Evolutionary conservation across 2,797 vertebrate genomes (phyloP).

Genomic region (Characodon lateralis): DNA sequence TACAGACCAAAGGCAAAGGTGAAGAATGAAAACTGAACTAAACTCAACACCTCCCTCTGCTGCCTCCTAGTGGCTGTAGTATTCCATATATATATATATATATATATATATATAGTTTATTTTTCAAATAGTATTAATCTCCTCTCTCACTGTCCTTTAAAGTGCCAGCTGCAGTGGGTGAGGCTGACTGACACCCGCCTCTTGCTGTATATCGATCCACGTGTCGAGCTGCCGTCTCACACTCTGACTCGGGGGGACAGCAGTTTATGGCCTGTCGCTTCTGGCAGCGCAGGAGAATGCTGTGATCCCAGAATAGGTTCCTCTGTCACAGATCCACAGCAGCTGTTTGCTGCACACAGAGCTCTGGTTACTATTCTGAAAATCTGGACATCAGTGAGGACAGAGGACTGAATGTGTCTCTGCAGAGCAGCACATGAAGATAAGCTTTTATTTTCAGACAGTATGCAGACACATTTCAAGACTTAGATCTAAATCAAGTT

Average conservation of each 20-base stretch:
- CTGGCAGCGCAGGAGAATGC: slow-evolving; percentile 66
- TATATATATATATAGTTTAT: background rate
- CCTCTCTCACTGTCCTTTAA: background rate
- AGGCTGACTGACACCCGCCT: slow-evolving; percentile 7
- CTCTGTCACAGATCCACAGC: slow-evolving; percentile 61
- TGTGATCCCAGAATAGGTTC: slow-evolving; percentile 79
- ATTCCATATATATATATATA: background rate
- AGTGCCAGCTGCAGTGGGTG: slow-evolving; percentile 7
- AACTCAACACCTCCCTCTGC: background rate
- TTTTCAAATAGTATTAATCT: background rate
- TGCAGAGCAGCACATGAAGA: background rate
- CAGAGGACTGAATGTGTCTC: background rate
- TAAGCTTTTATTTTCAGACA: background rate
- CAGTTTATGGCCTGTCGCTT: slow-evolving; percentile 70
- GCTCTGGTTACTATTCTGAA: slow-evolving; percentile 58
- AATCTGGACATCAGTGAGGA: slow-evolving; percentile 7
- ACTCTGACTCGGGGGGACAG: slow-evolving; percentile 27
- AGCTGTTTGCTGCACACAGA: slow-evolving; percentile 56
- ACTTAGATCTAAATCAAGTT: background rate
- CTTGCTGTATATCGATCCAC: background rate
- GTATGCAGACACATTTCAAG: background rate
- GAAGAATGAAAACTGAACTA: background rate
- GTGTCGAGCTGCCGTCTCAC: slow-evolving; percentile 27
- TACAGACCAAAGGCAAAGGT: background rate
- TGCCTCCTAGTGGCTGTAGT: background rate